phyloP scores from a whole-genome alignment of 2,797 vertebrate species.

The Cyprinodon diabolis region DNA sequence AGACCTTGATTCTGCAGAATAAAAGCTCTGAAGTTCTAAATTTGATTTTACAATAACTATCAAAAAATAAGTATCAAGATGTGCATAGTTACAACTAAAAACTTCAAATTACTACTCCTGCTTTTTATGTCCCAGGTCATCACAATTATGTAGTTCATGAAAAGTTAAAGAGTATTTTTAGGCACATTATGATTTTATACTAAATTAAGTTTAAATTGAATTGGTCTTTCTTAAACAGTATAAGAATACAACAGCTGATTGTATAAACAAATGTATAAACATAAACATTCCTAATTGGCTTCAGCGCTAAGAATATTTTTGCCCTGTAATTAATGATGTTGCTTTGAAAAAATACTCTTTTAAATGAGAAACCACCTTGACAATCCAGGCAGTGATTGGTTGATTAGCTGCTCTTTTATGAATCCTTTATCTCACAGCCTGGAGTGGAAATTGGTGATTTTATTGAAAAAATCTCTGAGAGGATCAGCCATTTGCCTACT shows the following conservation, averaged over 20 bases:
- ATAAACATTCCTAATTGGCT: slow-evolving; percentile 29
- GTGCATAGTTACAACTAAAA: neutral
- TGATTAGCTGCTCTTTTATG: slow-evolving; percentile 20
- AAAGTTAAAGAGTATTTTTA: neutral
- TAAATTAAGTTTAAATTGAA: slow-evolving; percentile 1
- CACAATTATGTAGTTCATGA: neutral
- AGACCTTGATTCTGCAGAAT: neutral
- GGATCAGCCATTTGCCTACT: neutral
- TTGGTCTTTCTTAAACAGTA: neutral
- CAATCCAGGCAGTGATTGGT: slow-evolving; percentile 26
- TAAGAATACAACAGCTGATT: slow-evolving; percentile 16
- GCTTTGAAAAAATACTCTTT: slow-evolving; percentile 28
- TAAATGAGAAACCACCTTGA: slow-evolving; percentile 11
- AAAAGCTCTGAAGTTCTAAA: neutral
- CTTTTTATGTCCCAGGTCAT: neutral
- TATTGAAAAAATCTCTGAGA: neutral
- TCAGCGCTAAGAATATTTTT: slow-evolving; percentile 17
- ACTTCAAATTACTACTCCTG: neutral
- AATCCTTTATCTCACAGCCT: slow-evolving; percentile 16
- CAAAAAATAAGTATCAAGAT: neutral
- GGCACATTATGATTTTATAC: neutral
- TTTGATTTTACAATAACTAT: neutral
- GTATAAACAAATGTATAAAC: neutral
- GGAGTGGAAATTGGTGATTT: slow-evolving; percentile 10
- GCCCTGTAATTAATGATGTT: slow-evolving; percentile 8